Evolutionary conservation across 2,797 vertebrate genomes (phyloP), one percentile per base, ranked within the genome.

Genomic region (Sorex maritimensis): DNA sequence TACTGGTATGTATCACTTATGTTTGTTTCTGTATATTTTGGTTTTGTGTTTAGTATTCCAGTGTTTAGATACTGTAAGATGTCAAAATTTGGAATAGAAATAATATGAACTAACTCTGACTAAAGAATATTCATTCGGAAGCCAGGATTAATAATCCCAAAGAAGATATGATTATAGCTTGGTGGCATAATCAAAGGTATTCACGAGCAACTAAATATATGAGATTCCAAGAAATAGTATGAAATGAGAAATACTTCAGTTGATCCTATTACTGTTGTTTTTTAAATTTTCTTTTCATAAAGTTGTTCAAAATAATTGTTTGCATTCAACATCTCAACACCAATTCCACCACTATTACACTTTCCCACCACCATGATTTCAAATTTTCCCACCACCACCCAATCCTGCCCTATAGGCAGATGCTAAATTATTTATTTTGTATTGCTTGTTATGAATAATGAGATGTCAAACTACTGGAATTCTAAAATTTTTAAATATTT

Each of bases 1-100:
- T 81, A 63, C 14, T 75, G 14, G n/a, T 68, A 63, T 8, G 46
- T 24, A 23, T 49, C 24, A 74, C 72, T 81, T 58, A 68, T 79
- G 52, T 38, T 10, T 93, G 49, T 9, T 65, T 34, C 15, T 71
- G 14, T 38, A 38, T 55, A 55, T 55, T 55, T 55, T 55, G 17
- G 11, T 55, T 55, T 55, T 55, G 4, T 55, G 49, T 23, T 93
- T 67, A 68, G 38, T 80, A 79, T 67, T n/a, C 11, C 63, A 81
- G 65, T 44, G 71, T 49, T 52, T 6, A 86, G 81, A 69, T 86
- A 77, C 11, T 2, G 26, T 77, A 71, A 34, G 8, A 71, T 75
- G 52, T 86, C 24, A 63, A 3, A 19, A 90, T 38, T 65, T 75
- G 52, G 44, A 90, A 19, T 74, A 14, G 30, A 74, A 90, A 81